Evolutionary conservation across 1,140 invertebrate genomes (phyloP), one percentile per base, ranked within the genome.

Genomic region (Drosophila lacertosa): DNA sequence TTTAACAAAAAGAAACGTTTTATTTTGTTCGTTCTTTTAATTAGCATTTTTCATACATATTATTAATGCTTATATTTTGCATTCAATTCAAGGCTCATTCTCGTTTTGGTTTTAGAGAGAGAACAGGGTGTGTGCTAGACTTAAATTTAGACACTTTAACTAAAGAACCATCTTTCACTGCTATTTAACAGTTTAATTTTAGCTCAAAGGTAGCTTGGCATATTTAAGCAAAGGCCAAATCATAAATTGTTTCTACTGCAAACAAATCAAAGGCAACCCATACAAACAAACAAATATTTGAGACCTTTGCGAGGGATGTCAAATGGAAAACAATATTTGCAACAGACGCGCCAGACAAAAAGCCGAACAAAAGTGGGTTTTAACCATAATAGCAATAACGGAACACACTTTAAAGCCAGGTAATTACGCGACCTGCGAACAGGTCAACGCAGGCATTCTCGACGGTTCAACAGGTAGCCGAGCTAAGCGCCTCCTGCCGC

Each of bases 381-480:
- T 60, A 64, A 35, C 62, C 39, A 37, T n/a, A 7, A 15, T n/a
- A 53, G 22, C 22, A 26, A 15, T 6, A 29, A 29, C 26, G 7
- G 9, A 0, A 7, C 20, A 3, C 75, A 68, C 15, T 44, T 45
- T 58, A 26, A 51, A 40, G 45, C 18, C 81, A 86, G 81, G 81
- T 86, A 86, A 88, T 75, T 84, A 77, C 76, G 76, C 80, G 24
- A 16, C 1, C n/a, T 5, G n/a, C 33, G 33, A n/a, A 48, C 45
- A 81, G 70, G 81, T 80, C 80, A 64, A 64, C 57, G 65, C 2
- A 10, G 10, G 4, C 42, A 45, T 9, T 16, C 13, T 39, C 20
- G n/a, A n/a, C 4, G 11, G 74, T 58, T 75, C 53, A 79, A 55
- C 35, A 57, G 62, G 70, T 77, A 73, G 35, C 7, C 16, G 15